Evolutionary conservation across 2,113 vertebrate genomes (phyloP).

Genomic region (Cryptomyrus ogoouensis): DNA sequence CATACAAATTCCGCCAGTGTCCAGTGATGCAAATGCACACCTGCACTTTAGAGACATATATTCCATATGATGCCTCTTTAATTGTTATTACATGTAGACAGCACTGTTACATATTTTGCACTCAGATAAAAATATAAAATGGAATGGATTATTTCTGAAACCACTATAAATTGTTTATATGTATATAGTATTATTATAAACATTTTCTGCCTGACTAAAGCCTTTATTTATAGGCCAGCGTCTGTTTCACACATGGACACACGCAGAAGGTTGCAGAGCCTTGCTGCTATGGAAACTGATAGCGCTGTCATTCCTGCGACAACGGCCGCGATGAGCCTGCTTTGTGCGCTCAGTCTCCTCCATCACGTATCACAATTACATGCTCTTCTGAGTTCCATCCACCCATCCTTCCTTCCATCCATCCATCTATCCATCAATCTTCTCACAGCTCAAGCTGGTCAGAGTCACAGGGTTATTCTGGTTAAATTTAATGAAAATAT

Average conservation of each 20-base stretch:
- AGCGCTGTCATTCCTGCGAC: background rate
- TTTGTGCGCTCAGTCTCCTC: background rate
- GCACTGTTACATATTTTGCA: background rate
- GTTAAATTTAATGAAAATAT: background rate
- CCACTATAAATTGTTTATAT: background rate
- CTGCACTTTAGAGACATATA: background rate
- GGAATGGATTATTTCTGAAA: background rate
- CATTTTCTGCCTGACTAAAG: background rate
- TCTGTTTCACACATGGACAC: background rate
- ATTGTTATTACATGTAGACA: background rate
- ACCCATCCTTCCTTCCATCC: background rate
- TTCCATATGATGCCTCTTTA: background rate
- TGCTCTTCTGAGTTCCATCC: background rate
- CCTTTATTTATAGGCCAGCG: background rate
- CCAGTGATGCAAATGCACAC: background rate
- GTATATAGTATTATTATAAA: background rate
- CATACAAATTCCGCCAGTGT: background rate
- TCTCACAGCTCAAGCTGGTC: background rate
- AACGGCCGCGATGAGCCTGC: background rate
- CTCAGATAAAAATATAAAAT: background rate
- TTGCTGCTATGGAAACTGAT: background rate
- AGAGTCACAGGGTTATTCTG: background rate
- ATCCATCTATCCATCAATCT: background rate
- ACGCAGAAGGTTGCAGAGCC: background rate
- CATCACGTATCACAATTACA: background rate